Conservation (phyloP, 2,797 vertebrate genomes). For the Otolemur crassicaudatus region DNA sequence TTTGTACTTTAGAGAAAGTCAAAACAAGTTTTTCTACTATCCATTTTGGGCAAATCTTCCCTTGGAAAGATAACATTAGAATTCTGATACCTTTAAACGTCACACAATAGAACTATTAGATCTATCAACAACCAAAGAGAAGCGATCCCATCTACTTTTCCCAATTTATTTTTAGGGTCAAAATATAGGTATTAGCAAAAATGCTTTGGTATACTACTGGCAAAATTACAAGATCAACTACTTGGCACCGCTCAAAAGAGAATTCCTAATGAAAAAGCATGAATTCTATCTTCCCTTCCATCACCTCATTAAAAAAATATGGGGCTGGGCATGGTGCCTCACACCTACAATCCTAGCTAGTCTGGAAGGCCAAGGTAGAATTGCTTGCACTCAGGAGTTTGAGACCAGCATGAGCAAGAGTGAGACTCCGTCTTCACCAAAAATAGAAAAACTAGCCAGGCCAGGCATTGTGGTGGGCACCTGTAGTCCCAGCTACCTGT, state of each 20-base stretch:
- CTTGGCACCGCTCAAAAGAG: neutral
- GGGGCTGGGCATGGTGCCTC: too few species aligned
- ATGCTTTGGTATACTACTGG: neutral
- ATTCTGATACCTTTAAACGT: neutral
- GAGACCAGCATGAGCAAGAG: too few species aligned
- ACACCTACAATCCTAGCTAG: too few species aligned
- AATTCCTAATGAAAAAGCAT: slow-evolving; percentile 32
- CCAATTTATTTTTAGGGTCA: neutral
- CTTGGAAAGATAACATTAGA: slow-evolving; percentile 24
- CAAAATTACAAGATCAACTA: slow-evolving; percentile 23
- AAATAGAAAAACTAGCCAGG: too few species aligned
- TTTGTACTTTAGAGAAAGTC: neutral
- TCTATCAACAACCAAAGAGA: slow-evolving; percentile 2
- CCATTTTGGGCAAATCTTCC: neutral
- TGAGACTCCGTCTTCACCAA: too few species aligned
- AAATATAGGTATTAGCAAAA: slow-evolving; percentile 26
- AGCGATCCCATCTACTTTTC: neutral
- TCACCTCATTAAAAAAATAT: neutral
- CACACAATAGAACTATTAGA: neutral
- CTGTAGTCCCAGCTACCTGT: too few species aligned
- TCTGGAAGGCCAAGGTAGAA: too few species aligned
- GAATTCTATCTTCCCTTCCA: slow-evolving; percentile 26
- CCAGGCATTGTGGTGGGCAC: too few species aligned
- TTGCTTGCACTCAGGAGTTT: too few species aligned
- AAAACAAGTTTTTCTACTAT: neutral